Evolutionary conservation across 1,140 invertebrate genomes (phyloP).

Genomic region (Apis cerana): DNA sequence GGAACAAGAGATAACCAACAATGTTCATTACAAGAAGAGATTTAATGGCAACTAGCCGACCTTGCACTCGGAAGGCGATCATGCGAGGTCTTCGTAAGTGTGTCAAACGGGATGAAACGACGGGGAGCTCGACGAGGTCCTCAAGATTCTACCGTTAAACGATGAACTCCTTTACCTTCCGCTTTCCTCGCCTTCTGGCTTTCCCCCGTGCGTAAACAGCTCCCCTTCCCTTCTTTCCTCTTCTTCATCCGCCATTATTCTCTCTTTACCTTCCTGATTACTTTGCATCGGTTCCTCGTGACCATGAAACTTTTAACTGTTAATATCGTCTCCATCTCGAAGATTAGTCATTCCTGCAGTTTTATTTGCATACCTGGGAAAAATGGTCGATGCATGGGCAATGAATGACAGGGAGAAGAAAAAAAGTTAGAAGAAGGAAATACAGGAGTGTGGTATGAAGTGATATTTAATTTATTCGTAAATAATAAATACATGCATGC

Average conservation of each 20-base stretch:
- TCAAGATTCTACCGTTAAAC: conserved; percentile 68
- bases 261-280: not conserved
- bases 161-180: conserved; percentile 65
- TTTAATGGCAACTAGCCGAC: conserved; percentile 61
- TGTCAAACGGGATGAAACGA: conserved; percentile 67
- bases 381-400: not conserved
- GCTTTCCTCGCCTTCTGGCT: conserved; percentile 56
- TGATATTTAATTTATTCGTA: not conserved
- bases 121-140: conserved; percentile 50
- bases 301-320: not conserved
- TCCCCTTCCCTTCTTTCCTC: not conserved
- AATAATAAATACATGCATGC: not conserved
- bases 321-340: not conserved
- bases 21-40: conserved; percentile 42
- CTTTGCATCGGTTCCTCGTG: not conserved
- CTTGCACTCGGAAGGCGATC: conserved; percentile 65
- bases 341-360: not conserved
- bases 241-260: not conserved
- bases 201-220: conserved; percentile 49
- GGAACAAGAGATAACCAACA: conserved; percentile 5
- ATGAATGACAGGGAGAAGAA: not conserved
- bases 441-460: not conserved
- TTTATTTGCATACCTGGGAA: not conserved
- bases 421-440: not conserved
- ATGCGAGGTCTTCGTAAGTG: conserved; percentile 62